Conservation (phyloP, 2,888 invertebrate genomes). For the Drosophila emarginata region DNA sequence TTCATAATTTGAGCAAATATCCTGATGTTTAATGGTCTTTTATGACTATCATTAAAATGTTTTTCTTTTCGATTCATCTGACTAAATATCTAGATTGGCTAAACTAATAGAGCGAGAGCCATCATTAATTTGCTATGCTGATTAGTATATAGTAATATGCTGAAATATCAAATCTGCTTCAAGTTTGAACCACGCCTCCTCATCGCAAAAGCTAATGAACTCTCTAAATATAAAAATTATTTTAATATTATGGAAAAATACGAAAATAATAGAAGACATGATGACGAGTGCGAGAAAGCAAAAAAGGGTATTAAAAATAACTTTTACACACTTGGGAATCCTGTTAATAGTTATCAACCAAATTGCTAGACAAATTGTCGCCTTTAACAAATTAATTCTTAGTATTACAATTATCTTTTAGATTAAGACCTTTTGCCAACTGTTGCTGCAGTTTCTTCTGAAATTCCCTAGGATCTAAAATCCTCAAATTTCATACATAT, state of each 20-base stretch:
- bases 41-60: not conserved
- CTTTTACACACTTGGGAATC: not conserved
- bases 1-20: not conserved
- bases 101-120: not conserved
- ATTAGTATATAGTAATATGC: not conserved
- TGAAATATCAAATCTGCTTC: not conserved
- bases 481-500: conserved; percentile 42
- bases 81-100: not conserved
- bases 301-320: no score
- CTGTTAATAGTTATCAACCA: not conserved
- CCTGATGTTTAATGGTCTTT: not conserved
- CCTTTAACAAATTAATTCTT: conserved; percentile 9
- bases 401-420: conserved; percentile 25
- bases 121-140: conserved; percentile 1
- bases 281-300: no score
- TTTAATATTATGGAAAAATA: no score
- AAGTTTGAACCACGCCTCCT: not conserved
- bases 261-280: no score
- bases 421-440: conserved; percentile 38
- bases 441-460: conserved; percentile 53
- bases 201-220: not conserved
- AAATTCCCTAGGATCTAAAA: conserved; percentile 56
- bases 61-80: no score
- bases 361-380: conserved; percentile 48
- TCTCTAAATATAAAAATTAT: not conserved